Conservation (phyloP, 2,797 vertebrate species). For the Orestias chungarensis region DNA sequence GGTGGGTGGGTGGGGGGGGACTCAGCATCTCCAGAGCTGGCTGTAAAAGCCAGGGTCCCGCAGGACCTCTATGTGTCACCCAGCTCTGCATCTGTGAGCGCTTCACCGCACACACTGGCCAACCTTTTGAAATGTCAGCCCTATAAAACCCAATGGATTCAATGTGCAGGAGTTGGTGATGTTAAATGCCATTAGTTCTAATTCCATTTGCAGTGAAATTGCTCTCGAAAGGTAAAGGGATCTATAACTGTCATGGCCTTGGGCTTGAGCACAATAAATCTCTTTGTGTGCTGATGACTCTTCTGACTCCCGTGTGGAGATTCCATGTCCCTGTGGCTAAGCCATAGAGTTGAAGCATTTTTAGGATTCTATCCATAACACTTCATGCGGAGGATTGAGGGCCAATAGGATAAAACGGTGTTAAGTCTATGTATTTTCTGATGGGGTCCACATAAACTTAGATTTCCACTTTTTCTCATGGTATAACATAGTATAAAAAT, state of each 20-base stretch:
- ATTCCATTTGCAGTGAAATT: constrained; percentile 80
- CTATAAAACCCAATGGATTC: constrained; percentile 77
- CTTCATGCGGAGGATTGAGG: constrained; percentile 32
- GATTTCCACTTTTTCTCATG: constrained; percentile 42
- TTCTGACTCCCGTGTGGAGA: constrained; percentile 56
- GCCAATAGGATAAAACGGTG: constrained; percentile 49
- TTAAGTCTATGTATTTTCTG: constrained; percentile 53
- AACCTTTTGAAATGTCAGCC: constrained; percentile 85
- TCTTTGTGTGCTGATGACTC: constrained; percentile 66
- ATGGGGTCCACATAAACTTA: constrained; percentile 40
- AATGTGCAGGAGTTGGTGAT: constrained; percentile 69
- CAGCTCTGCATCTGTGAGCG: constrained; percentile 59
- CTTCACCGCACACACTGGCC: constrained; percentile 57
- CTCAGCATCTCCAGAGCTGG: constrained; percentile 46
- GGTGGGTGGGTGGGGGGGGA: not conserved
- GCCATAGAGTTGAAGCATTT: constrained; percentile 58
- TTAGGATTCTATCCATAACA: constrained; percentile 50
- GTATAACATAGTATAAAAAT: too few relatives aligned
- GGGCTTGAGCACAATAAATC: constrained; percentile 67
- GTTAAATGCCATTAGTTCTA: constrained; percentile 84
- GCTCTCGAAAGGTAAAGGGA: constrained; percentile 81
- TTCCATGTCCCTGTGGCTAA: constrained; percentile 47
- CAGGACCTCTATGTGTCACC: constrained; percentile 70
- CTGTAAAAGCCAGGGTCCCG: constrained; percentile 69
- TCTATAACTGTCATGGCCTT: constrained; percentile 73